Evolutionary conservation across 2,888 invertebrate species (phyloP), one percentile per base, ranked within the genome.

Genomic region (Iselma pallidipennis): DNA sequence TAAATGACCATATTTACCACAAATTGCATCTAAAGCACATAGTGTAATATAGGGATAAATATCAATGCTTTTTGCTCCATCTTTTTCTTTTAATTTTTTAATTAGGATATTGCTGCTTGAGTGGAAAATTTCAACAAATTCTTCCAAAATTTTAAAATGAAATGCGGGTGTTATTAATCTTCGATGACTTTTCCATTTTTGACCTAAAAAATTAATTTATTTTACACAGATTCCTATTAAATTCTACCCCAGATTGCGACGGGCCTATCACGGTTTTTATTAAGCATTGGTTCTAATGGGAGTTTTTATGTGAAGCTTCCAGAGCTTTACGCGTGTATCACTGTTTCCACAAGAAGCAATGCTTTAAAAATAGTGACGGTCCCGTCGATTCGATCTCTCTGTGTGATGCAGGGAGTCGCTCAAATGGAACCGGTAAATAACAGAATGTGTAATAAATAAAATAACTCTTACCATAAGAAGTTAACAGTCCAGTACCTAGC

Each of bases 101-200:
- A 86, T 77, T 58, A 92, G 81, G 19, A 87, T 81, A 42, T 81
- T 78, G 19, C 86, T 83, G 64, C 90, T 88, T 58, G 85, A 85
- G 70, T 90, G 86, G 74, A 92, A 91, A 0, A 89, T 85, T 6
- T 87, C 86, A 5, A 90, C 78, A 77, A 91, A 92, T 69, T 89
- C 86, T 73, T 91, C 88, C 55, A 92, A 78, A 61, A 92, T 91
- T 72, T 88, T 88, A 75, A 91, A 92, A 79, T 93, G 92, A 78
- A 92, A 93, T 0, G 92, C 86, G 0, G 92, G 91, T 0, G 92
- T 92, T 51, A 92, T 79, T 64, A 92, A 85, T 77, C 89, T 91
- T 21, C 92, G 84, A 66, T 89, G 85, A 0, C 79, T 80, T 68
- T 84, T 85, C 92, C 92, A 93, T 78, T 84, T 85, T 1, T 76